Evolutionary conservation across 2,797 vertebrate genomes (phyloP).

Genomic region (Chelidonichthys spinosus): DNA sequence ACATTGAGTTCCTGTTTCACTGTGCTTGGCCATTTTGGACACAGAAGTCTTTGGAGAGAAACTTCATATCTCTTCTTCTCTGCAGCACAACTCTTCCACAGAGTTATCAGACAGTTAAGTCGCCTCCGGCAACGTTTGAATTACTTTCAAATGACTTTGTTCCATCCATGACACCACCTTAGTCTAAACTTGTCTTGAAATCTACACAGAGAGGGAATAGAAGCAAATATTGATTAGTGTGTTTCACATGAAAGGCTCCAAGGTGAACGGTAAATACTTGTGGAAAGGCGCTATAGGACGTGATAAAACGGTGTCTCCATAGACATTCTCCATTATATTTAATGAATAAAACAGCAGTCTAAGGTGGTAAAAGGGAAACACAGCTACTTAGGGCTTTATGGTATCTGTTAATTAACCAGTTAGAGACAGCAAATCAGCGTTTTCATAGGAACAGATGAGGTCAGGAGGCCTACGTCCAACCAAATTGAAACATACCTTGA

Average conservation of each 20-base stretch:
- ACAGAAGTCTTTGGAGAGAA: conserved; percentile 15
- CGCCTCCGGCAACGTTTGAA: conserved; percentile 72
- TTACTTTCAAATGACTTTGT: conserved; percentile 82
- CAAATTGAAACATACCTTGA: conserved; percentile 3
- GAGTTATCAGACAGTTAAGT: conserved; percentile 61
- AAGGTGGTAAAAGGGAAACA: conserved; percentile 21
- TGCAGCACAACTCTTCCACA: conserved; percentile 39
- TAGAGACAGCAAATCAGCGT: conserved; percentile 15
- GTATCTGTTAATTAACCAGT: conserved; percentile 35
- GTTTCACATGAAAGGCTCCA: conserved; percentile 48
- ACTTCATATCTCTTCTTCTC: conserved; percentile 36
- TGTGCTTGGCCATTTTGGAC: too few relatives aligned
- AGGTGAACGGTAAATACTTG: conserved; percentile 57
- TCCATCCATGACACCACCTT: conserved; percentile 70
- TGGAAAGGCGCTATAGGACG: conserved; percentile 36
- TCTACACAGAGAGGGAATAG: conserved; percentile 58
- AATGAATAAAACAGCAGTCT: conserved; percentile 42
- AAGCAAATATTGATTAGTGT: conserved; percentile 72
- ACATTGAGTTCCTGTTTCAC: too few relatives aligned
- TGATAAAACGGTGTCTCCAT: conserved; percentile 33
- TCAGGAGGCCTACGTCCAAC: conserved; percentile 2
- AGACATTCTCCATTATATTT: conserved; percentile 23
- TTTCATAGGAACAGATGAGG: conserved; percentile 1
- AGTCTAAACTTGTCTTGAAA: conserved; percentile 79
- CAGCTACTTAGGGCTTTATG: conserved; percentile 22